Evolutionary conservation across 2,797 vertebrate species (phyloP).

Genomic region (Fistularia tabacaria): DNA sequence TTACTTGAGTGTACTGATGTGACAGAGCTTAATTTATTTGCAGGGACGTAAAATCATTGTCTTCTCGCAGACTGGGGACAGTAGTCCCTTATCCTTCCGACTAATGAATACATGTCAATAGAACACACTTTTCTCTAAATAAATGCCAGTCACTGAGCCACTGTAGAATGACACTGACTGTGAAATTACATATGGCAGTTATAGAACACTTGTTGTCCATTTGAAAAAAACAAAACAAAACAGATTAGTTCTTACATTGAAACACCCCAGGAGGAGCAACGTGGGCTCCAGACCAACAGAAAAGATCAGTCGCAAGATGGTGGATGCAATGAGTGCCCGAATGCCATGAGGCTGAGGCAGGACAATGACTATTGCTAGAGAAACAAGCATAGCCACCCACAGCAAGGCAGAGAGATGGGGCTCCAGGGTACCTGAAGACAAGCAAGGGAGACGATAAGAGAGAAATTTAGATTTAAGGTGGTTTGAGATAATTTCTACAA

Average conservation of each 20-base stretch:
- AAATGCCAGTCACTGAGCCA: too few relatives aligned
- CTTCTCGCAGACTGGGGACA: too few relatives aligned
- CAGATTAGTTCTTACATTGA: constrained; percentile 83
- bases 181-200: background rate
- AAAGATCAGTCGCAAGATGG: constrained; percentile 93
- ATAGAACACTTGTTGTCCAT: background rate
- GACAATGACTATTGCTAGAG: constrained; percentile 90
- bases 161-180: too few relatives aligned
- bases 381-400: constrained; percentile 94
- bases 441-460: background rate
- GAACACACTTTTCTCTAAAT: too few relatives aligned
- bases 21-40: too few relatives aligned
- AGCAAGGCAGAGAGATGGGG: constrained; percentile 91
- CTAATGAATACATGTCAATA: too few relatives aligned
- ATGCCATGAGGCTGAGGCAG: constrained; percentile 96
- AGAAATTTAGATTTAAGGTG: background rate
- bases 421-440: constrained; percentile 84
- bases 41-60: too few relatives aligned
- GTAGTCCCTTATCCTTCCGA: too few relatives aligned
- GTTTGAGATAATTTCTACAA: too few relatives aligned
- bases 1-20: too few relatives aligned
- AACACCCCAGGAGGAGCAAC: constrained; percentile 88
- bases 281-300: constrained; percentile 95
- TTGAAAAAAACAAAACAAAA: background rate
- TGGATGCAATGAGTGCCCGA: constrained; percentile 93